These are phyloP conservation scores for Drosophila ironensis DNA, from an alignment of 1,140 invertebrate species.

Conservation along the genomic window DNA sequence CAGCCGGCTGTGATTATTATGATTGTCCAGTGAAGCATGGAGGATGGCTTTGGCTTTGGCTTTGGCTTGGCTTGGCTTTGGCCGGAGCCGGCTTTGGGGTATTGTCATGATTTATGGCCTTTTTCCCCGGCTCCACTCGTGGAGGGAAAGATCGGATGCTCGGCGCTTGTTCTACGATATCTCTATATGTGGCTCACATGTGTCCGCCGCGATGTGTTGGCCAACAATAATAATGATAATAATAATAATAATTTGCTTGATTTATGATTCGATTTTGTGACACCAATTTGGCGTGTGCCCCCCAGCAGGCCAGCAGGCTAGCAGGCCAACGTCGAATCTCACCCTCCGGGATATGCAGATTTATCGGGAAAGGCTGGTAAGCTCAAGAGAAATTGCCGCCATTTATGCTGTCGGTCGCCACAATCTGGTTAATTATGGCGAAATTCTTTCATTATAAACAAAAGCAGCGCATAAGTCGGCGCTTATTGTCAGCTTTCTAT, in stretches of 20 bases:
- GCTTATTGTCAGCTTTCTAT: slow-evolving; percentile 50
- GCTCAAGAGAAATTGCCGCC: slow-evolving; percentile 4
- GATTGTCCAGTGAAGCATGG: slow-evolving; percentile 78
- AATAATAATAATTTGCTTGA: slow-evolving; percentile 78
- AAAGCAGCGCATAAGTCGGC: slow-evolving; percentile 11
- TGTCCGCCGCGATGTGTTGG: slow-evolving; percentile 38
- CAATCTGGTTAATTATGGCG: slow-evolving; percentile 54
- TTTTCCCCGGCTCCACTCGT: too few species aligned
- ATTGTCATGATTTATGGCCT: slow-evolving; percentile 72
- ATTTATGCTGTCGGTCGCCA: slow-evolving; percentile 20
- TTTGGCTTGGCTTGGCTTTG: too few species aligned
- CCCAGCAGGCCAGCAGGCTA: slow-evolving; percentile 12
- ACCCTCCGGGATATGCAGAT: slow-evolving; percentile 36
- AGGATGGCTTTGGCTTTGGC: slow-evolving; percentile 57
- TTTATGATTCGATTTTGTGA: slow-evolving; percentile 75
- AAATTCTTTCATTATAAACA: slow-evolving; percentile 51
- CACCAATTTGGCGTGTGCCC: slow-evolving; percentile 69
- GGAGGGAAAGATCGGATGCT: slow-evolving; percentile 13
- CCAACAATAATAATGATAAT: too few species aligned
- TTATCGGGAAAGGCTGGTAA: background rate
- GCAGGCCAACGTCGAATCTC: too few species aligned
- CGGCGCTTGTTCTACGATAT: slow-evolving; percentile 73
- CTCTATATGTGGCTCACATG: slow-evolving; percentile 39
- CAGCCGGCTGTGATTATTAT: slow-evolving; percentile 73
- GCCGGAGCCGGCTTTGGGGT: slow-evolving; percentile 43